Evolutionary conservation across 2,113 vertebrate species (phyloP).

Genomic region (Ciconia maguari): DNA sequence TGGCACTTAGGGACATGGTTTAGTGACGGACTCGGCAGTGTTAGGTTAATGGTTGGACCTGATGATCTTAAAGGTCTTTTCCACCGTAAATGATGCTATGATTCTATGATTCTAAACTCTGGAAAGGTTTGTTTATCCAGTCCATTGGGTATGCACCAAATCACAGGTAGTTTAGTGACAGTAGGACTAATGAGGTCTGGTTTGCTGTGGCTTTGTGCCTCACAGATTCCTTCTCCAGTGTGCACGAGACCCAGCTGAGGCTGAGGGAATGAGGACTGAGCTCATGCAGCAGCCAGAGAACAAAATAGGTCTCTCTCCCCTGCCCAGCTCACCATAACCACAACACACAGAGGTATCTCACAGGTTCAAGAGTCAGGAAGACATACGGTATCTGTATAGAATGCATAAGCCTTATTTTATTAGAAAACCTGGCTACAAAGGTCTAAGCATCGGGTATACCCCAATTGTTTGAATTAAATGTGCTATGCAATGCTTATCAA

Average conservation of each 20-base stretch:
- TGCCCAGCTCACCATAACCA: neutral
- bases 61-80: neutral
- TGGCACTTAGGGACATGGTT: neutral
- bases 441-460: neutral
- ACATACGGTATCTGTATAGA: neutral
- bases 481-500: neutral
- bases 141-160: neutral
- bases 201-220: neutral
- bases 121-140: neutral
- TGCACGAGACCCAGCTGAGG: rapidly evolving
- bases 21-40: neutral
- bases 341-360: rapidly evolving
- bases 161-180: neutral
- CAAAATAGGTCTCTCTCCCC: neutral
- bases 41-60: neutral
- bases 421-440: neutral
- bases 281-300: neutral
- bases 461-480: neutral
- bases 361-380: neutral
- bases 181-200: neutral
- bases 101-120: neutral
- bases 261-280: neutral
- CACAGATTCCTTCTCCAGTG: neutral
- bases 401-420: neutral
- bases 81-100: neutral